Evolutionary conservation across 2,888 invertebrate genomes (phyloP), one percentile per base, ranked within the genome.

Genomic region (Rotaria socialis): DNA sequence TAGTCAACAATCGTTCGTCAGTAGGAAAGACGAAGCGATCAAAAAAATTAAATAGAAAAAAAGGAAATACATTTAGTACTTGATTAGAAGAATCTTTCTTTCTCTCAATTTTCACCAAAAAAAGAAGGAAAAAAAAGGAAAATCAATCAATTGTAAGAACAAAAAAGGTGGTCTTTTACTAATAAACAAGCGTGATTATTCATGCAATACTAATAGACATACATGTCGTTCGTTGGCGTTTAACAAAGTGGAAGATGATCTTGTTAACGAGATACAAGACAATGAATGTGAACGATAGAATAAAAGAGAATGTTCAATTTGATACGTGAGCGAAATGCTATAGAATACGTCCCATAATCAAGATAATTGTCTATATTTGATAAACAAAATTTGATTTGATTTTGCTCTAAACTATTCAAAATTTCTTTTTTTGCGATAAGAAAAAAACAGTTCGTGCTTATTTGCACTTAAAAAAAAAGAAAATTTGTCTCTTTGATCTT

Each of bases 21-120:
- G 47, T 24, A 24, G 80, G 19, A 35, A 67, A 27, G 35, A 35
- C 67, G 67, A 35, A 19, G 7, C 22, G 35, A 67, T 67, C 7
- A 14, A 67, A 67, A 35, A 67, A 35, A 35, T 35, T 35, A 35
- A 35, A 35, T 35, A 47, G 47, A 80, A n/a, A 24, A 35, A 43
- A 41, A 43, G 80, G 80, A 80, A 80, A 80, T 80, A 80, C 80
- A 80, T 80, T 80, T 80, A 80, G 80, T 80, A 80, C 80, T 80
- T 80, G 24, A 47, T 67, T 80, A 80, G 47, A 80, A 47, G 24
- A 43, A 24, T 80, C 80, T 80, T 80, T 80, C n/a, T 47, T 43
- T 47, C 80, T 80, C 8, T n/a, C 7, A 4, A 14, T 67, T 27
- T 35, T 11, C 14, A 41, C 35, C 16, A 5, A 6, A 67, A 35